Evolutionary conservation across 2,888 invertebrate genomes (phyloP), one percentile per base, ranked within the genome.

Genomic region (Stramonita haemastoma): DNA sequence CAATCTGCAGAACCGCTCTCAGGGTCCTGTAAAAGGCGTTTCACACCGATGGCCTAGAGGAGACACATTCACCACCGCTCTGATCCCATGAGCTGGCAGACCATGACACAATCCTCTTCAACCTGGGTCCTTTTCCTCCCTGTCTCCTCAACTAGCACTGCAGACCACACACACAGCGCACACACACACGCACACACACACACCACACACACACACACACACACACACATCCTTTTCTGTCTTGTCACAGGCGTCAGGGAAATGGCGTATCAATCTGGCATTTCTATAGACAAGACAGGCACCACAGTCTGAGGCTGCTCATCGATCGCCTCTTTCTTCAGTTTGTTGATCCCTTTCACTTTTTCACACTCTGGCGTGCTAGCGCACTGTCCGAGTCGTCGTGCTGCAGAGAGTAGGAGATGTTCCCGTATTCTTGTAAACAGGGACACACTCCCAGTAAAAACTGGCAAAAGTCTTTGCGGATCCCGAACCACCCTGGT

Each of bases 401-500:
- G 90, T 91, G 92, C 60, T 95, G 94, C 46, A 95, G 91, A 77
- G 95, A 95, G 96, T 99, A 99, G 13, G 99, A 98, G 93, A 99
- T 99, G 96, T 99, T 99, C 34, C 99, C 99, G 96, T 99, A 99
- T 95, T 99, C 99, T 97, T 99, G 99, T 84, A 99, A 97, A 91
- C 99, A 97, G 0, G 99, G 99, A 96, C 99, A 99, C 26, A 98
- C 97, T 89, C 98, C 98, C 66, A 99, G 96, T n/a, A 99, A 97
- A 96, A 99, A 99, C 94, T 98, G 98, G 96, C 99, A 99, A 96
- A 99, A 99, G 95, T 99, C 99, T 97, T 99, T 99, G 87, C 99
- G 97, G 93, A 99, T 98, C 88, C 99, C 99, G 96, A 99, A 99
- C 99, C 99, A 99, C 99, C 99, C 98, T 98, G 96, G 90, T 97